These are phyloP conservation scores for Alloplasta piceator DNA, from an alignment of 2,888 invertebrate species.

Conservation along the genomic window DNA sequence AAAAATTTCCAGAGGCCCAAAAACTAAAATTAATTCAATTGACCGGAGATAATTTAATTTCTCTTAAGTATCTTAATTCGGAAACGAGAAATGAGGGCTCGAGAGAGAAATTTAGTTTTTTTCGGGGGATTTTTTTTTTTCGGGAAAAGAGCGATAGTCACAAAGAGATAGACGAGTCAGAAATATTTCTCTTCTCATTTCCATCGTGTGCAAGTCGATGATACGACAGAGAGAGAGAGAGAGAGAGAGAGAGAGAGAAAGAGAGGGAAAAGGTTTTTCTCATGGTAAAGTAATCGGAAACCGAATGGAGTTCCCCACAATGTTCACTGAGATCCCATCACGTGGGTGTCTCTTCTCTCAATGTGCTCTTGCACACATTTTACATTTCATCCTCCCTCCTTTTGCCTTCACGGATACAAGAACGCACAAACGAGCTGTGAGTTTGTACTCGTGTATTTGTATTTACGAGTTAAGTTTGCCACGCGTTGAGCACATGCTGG, in stretches of 20 bases:
- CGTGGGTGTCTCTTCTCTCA: constrained; percentile 16
- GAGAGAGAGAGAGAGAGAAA: not conserved
- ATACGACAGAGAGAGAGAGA: not conserved
- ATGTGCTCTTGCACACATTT: constrained; percentile 12
- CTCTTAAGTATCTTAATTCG: not conserved
- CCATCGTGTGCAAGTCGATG: not conserved
- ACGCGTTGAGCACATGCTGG: constrained; percentile 62
- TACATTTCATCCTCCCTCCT: constrained; percentile 10
- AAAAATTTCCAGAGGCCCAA: too few relatives aligned
- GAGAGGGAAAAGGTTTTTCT: constrained; percentile 31
- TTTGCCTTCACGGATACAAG: not conserved
- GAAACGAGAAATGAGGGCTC: not conserved
- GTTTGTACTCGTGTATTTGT: constrained; percentile 19
- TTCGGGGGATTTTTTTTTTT: not conserved
- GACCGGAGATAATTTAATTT: not conserved
- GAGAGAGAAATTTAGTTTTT: not conserved
- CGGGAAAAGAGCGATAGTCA: constrained; percentile 12
- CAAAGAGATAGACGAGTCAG: constrained; percentile 22
- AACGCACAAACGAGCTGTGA: not conserved
- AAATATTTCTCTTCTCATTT: constrained; percentile 15
- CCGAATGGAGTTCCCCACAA: constrained; percentile 45
- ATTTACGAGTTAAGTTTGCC: constrained; percentile 15
- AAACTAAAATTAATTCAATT: not conserved
- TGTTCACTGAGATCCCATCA: constrained; percentile 13
- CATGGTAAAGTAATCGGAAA: constrained; percentile 60